Evolutionary conservation across 2,797 vertebrate species (phyloP).

Genomic region (Trichosurus vulpecula): DNA sequence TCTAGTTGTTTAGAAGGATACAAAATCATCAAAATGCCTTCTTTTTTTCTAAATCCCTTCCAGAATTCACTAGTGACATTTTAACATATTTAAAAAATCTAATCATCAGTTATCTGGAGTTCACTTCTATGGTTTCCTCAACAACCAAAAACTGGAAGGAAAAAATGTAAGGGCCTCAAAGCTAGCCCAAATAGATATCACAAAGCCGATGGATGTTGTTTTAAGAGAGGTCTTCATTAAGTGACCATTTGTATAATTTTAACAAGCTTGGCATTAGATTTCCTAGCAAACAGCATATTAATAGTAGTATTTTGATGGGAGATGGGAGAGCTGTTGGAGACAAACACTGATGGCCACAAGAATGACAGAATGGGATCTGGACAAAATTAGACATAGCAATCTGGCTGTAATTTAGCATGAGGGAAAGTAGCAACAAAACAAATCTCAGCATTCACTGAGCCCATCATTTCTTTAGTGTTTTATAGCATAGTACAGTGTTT

Average conservation of each 20-base stretch:
- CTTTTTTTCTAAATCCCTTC: conserved; percentile 17
- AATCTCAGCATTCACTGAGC: neutral
- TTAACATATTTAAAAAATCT: neutral
- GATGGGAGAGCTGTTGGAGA: neutral
- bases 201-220: neutral
- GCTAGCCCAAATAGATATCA: neutral
- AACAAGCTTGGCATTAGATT: neutral
- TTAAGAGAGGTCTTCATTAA: neutral
- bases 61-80: neutral
- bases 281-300: neutral
- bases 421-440: neutral
- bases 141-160: neutral
- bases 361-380: neutral
- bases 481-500: neutral
- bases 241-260: neutral
- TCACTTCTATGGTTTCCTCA: neutral
- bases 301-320: neutral
- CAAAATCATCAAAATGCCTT: neutral
- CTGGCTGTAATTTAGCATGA: neutral
- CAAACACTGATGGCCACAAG: neutral
- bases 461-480: neutral
- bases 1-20: neutral
- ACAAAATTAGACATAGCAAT: neutral
- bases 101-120: conserved; percentile 24
- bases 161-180: neutral